Evolutionary conservation across 2,888 invertebrate species (phyloP), one percentile per base, ranked within the genome.

Genomic region (Himalopsyche tibetana): DNA sequence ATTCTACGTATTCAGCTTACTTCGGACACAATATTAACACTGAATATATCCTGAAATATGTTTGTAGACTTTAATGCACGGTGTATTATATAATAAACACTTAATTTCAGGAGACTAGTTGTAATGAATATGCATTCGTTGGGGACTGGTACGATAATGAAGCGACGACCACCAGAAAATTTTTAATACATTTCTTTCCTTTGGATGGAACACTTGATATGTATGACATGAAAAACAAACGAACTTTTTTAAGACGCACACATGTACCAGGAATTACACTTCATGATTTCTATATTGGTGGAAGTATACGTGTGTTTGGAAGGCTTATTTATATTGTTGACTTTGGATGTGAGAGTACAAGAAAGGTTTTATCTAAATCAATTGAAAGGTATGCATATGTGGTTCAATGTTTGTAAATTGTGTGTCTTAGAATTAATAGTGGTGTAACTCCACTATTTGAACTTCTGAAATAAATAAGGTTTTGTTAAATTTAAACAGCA

Each of bases 101-200:
- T 82, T 83, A 28, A 40, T 90, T 91, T 83, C 89, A 93, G 93
- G 93, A 93, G 88, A 93, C 92, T 85, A 92, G 93, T 89, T 92
- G 89, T 86, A 93, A 94, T 85, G 94, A 93, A 90, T 92, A 94
- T 89, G 91, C 93, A 6, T 97, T 97, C 91, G 91, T 95, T 86
- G 96, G 96, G 4, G 97, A 98, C 92, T 98, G 98, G 98, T 97
- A 95, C 90, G 98, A 98, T 90, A 94, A 95, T 89, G 95, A 96
- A 90, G 95, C 97, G 0, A 95, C 95, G 69, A 93, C 96, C 19
- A 92, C 95, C 38, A 95, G 96, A 89, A 95, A 95, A 88, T 98
- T 97, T 91, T 94, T 95, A 89, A 92, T 98, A 82, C 95, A 95
- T 89, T 98, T 94, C 91, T 97, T 95, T 91, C 95, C 96, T 3